Percentiles rank a stretch among this genome's conserved stretches.
These are phyloP conservation scores for Mycetomoellerius zeteki DNA, from an alignment of 1,140 invertebrate species.

Conservation along the genomic window DNA sequence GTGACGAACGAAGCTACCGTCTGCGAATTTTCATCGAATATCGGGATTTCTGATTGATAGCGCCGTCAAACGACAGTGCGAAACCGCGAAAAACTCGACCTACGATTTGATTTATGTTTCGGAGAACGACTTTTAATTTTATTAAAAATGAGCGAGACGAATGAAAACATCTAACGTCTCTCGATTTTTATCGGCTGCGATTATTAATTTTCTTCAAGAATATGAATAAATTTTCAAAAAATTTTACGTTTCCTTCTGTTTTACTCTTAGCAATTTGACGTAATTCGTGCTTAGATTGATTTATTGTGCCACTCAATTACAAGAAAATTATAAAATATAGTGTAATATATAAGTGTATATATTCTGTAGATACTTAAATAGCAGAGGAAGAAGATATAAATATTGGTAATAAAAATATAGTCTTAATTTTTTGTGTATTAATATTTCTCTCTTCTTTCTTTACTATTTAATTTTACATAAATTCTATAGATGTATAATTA, in stretches of 20 bases:
- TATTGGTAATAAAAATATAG: no score
- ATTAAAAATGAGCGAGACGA: constrained; percentile 44
- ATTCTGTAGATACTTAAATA: no score
- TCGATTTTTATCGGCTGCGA: background rate
- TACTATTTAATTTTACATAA: no score
- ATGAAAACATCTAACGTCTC: constrained; percentile 23
- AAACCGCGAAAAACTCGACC: constrained; percentile 25
- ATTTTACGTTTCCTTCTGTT: background rate
- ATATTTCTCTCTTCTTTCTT: no score
- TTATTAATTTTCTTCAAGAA: constrained; percentile 6
- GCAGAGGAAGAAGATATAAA: no score
- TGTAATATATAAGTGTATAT: background rate
- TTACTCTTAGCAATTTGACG: background rate
- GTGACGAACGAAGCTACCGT: constrained; percentile 59
- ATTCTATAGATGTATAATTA: background rate
- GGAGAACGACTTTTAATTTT: constrained; percentile 66
- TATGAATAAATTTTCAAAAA: background rate
- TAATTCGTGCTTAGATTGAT: background rate
- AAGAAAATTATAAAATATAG: background rate
- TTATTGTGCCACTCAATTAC: background rate
- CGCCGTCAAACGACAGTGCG: constrained; percentile 42
- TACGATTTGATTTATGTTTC: constrained; percentile 44
- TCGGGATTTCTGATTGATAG: constrained; percentile 73
- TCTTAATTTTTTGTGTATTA: no score
- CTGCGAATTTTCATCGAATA: constrained; percentile 72